phyloP scores from a whole-genome alignment of 2,888 invertebrate genomes.

The Machimus atricapillus region DNA sequence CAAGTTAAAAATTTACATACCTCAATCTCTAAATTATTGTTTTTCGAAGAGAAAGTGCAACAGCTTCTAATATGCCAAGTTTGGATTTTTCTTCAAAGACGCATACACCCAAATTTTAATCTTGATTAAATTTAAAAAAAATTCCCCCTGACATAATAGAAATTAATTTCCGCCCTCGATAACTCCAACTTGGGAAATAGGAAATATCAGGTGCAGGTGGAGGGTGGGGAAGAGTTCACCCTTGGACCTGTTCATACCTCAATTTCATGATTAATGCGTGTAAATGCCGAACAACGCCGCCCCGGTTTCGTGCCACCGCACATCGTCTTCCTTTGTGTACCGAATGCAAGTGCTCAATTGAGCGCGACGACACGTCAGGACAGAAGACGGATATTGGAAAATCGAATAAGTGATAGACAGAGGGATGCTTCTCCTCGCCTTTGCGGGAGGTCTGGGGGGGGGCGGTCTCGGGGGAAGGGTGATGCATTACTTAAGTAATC shows the following conservation, averaged over 20 bases:
- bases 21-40: too few relatives aligned
- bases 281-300: neutral
- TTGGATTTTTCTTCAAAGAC: too few relatives aligned
- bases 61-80: too few relatives aligned
- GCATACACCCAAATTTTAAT: too few relatives aligned
- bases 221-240: neutral
- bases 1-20: too few relatives aligned
- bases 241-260: neutral
- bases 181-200: neutral
- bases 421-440: neutral
- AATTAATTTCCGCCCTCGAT: neutral
- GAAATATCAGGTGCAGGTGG: neutral
- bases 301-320: neutral
- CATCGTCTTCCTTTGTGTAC: neutral
- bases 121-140: neutral
- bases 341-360: neutral
- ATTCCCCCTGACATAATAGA: neutral
- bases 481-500: neutral
- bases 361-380: neutral
- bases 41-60: too few relatives aligned
- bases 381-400: neutral
- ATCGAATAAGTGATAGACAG: neutral
- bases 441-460: neutral
- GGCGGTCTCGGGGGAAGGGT: neutral
- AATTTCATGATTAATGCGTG: neutral